phyloP scores from a whole-genome alignment of 2,888 invertebrate species.

The Fragum sueziense region DNA sequence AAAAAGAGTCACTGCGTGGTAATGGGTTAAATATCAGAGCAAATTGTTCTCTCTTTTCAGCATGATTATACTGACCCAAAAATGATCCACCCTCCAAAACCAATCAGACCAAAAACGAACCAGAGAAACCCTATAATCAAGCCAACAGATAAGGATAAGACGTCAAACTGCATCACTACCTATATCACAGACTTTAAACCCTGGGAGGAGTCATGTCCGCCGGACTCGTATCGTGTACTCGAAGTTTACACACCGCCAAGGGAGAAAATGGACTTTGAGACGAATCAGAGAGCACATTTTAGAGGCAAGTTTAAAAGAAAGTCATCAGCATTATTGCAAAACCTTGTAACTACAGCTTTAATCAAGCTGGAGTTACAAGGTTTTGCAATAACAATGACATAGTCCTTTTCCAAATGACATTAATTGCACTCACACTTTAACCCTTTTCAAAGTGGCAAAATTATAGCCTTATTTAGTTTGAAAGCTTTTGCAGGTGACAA shows the following conservation, averaged over 20 bases:
- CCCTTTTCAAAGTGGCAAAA: no score
- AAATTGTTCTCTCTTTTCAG: constrained; percentile 27
- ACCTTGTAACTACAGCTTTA: no score
- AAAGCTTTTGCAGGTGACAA: no score
- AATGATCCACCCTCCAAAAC: constrained; percentile 24
- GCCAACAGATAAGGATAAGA: constrained; percentile 26
- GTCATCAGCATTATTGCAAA: no score
- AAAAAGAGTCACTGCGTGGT: background rate
- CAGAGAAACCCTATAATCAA: constrained; percentile 39
- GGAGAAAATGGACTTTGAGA: constrained; percentile 57
- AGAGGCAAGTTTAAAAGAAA: constrained; percentile 55
- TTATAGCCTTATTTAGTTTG: no score
- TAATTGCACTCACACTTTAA: no score
- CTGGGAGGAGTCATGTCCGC: constrained; percentile 44
- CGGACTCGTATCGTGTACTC: constrained; percentile 31
- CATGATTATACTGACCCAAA: constrained; percentile 53
- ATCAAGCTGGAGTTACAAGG: no score
- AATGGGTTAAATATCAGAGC: background rate
- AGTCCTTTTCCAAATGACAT: no score
- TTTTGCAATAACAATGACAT: no score
- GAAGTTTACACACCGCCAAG: constrained; percentile 56
- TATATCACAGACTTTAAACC: constrained; percentile 50
- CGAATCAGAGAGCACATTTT: constrained; percentile 51
- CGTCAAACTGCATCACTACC: constrained; percentile 25
- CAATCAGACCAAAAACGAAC: constrained; percentile 29